These are phyloP conservation scores for Octodonta nipae DNA, from an alignment of 2,888 invertebrate genomes.

Conservation along the genomic window DNA sequence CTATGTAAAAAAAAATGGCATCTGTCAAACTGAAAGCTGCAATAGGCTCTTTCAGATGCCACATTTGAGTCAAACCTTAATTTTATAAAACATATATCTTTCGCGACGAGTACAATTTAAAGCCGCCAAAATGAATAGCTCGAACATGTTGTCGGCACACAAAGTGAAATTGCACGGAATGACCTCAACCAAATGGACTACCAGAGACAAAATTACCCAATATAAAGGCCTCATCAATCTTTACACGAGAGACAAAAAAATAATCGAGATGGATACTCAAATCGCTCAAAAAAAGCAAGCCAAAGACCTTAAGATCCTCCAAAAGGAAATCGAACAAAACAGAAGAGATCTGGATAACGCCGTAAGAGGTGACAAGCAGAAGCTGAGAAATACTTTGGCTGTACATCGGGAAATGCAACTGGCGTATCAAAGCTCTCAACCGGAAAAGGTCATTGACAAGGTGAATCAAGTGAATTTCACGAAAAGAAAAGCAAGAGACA, in stretches of 20 bases:
- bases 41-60: no score
- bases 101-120: no score
- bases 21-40: no score
- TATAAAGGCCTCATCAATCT: constrained; percentile 52
- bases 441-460: constrained; percentile 43
- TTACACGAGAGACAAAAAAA: constrained; percentile 48
- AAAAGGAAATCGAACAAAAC: constrained; percentile 42
- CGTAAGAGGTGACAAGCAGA: constrained; percentile 46
- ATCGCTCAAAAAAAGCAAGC: constrained; percentile 39
- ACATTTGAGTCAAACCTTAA: no score
- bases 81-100: no score
- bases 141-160: constrained; percentile 43
- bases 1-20: no score
- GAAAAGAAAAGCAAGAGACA: constrained; percentile 48
- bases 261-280: constrained; percentile 44
- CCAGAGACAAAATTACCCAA: constrained; percentile 51
- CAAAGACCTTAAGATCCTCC: constrained; percentile 43
- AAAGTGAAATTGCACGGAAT: constrained; percentile 49
- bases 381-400: constrained; percentile 43
- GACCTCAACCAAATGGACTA: constrained; percentile 51
- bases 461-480: constrained; percentile 50
- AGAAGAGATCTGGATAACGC: constrained; percentile 45
- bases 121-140: no score
- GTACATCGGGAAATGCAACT: constrained; percentile 45
- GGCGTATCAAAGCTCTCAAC: constrained; percentile 38